A percentile compares a stretch with the other conserved stretches of the same genome.
phyloP scores from a whole-genome alignment of 2,113 vertebrate species.

The Heterochromis multidens region DNA sequence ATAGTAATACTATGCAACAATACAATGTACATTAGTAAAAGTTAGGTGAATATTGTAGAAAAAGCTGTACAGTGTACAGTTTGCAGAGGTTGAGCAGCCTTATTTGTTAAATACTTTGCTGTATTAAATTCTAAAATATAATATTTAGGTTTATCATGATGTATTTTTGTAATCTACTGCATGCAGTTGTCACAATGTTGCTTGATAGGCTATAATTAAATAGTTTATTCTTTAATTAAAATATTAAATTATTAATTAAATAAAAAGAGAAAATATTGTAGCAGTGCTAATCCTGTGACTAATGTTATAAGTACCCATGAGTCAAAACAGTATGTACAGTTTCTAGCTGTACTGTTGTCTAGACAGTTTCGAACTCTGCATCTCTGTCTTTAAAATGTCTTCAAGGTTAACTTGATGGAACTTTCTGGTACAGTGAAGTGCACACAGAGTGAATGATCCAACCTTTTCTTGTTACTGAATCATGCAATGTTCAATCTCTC shows the following conservation, averaged over 20 bases:
- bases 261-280: neutral
- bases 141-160: neutral
- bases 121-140: neutral
- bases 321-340: neutral
- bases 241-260: no score
- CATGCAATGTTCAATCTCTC: slow-evolving; percentile 55
- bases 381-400: slow-evolving; percentile 67
- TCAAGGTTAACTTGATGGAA: slow-evolving; percentile 57
- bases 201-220: neutral
- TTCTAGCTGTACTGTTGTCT: slow-evolving; percentile 13
- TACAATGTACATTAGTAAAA: neutral
- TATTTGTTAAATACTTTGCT: neutral
- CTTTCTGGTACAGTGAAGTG: slow-evolving; percentile 58
- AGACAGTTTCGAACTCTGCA: slow-evolving; percentile 34
- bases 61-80: neutral
- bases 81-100: neutral
- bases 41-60: neutral
- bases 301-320: neutral
- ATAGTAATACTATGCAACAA: neutral
- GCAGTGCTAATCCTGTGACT: neutral
- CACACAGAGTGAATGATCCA: slow-evolving; percentile 53
- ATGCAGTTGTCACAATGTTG: neutral
- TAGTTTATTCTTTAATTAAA: no score
- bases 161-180: no score
- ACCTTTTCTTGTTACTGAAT: slow-evolving; percentile 52